Evolutionary conservation across 2,888 invertebrate species (phyloP), one percentile per base, ranked within the genome.

Genomic region (Exocentrus adspersus): DNA sequence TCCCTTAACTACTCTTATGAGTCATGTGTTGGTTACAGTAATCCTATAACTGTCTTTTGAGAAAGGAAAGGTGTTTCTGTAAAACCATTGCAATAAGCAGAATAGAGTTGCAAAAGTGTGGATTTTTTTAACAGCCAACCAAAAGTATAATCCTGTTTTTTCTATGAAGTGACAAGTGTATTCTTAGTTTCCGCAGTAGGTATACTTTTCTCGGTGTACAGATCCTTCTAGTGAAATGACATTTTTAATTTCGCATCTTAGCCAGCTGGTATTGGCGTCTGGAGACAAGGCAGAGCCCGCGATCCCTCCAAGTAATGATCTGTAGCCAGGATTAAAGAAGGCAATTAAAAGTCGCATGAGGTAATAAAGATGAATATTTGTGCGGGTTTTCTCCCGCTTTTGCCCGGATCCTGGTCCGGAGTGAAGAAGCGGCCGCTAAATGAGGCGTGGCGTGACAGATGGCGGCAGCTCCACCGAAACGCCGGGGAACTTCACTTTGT

Each of bases 381-480:
- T 72, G 70, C 62, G 70, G 65, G 69, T 70, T 73, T 71, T 72
- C 71, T 65, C 60, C 58, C 62, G 66, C 68, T 69, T 73, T 68
- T 72, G 70, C 73, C 73, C 72, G 72, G 66, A 65, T 73, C 72
- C 70, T 70, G 2, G 12, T 69, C 71, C 57, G 63, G 71, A 72
- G 74, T 72, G 74, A 77, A 77, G 77, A 77, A 76, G 76, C 75
- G 75, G 71, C 74, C 73, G 75, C 73, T 78, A 79, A 79, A 79
- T 79, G 79, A 78, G 78, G 75, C 78, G 76, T 76, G 73, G 72
- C 75, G 74, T 78, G 78, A 79, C 79, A 79, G 79, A 79, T 80
- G 79, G 77, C 75, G 72, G 72, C 72, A 75, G 75, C 76, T 75
- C 70, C 67, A 72, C 72, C 72, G 69, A 70, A 71, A 68, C 64